phyloP scores from a whole-genome alignment of 2,113 vertebrate genomes.

The Leuciscus idus region DNA sequence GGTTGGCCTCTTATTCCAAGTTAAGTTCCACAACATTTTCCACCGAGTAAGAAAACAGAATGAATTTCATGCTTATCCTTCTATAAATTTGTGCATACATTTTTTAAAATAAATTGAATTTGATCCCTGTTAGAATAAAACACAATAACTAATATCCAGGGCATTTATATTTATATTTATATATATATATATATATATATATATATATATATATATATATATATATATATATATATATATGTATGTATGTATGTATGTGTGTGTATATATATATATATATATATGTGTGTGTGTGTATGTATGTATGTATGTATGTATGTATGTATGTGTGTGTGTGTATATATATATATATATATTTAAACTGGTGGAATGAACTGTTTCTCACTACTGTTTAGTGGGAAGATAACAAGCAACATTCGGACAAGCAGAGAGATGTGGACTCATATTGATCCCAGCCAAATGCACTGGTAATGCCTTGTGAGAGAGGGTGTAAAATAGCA shows the following conservation, averaged over 20 bases:
- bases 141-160: neutral
- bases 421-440: conserved; percentile 67
- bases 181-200: no score
- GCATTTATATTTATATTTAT: neutral
- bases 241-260: neutral
- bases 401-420: conserved; percentile 69
- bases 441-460: conserved; percentile 73
- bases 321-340: no score
- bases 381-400: conserved; percentile 56
- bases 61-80: conserved; percentile 3
- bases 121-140: neutral
- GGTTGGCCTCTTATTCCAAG: conserved; percentile 50
- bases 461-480: conserved; percentile 71
- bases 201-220: neutral
- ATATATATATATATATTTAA: conserved; percentile 34
- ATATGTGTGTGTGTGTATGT: no score
- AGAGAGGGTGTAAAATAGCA: conserved; percentile 67
- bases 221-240: no score
- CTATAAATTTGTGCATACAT: neutral
- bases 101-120: neutral
- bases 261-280: no score
- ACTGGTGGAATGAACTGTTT: conserved; percentile 40
- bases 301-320: no score
- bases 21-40: conserved; percentile 27
- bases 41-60: neutral